phyloP scores from a whole-genome alignment of 1,140 invertebrate genomes.

The Drosophila novamexicana region DNA sequence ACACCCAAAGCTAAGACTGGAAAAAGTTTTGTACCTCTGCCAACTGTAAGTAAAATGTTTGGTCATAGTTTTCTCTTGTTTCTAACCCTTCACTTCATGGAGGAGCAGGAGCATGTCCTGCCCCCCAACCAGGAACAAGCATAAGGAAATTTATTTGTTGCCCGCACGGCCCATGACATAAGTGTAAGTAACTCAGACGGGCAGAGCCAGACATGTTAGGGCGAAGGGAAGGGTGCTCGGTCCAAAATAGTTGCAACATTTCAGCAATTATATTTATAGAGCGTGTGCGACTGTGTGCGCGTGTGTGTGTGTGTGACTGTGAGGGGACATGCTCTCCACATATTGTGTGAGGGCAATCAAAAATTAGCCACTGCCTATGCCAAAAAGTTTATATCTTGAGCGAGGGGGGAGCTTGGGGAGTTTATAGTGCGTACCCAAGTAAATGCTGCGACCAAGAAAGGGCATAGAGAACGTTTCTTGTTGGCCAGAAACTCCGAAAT shows the following conservation, averaged over 20 bases:
- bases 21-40: constrained; percentile 62
- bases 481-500: too few species aligned
- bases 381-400: constrained; percentile 12
- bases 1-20: constrained; percentile 12
- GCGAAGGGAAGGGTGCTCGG: background rate
- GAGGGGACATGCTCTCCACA: background rate
- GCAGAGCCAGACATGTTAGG: constrained; percentile 24
- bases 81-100: background rate
- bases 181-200: constrained; percentile 42
- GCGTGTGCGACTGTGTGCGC: constrained; percentile 9
- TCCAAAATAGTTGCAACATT: constrained; percentile 62
- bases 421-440: too few species aligned
- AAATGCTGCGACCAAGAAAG: too few species aligned
- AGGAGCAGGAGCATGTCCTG: background rate
- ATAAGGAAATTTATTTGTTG: constrained; percentile 63
- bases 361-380: constrained; percentile 37
- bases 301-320: background rate
- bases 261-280: constrained; percentile 70
- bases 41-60: constrained; percentile 75
- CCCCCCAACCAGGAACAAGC: background rate
- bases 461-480: too few species aligned
- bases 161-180: constrained; percentile 37
- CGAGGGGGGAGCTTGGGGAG: background rate
- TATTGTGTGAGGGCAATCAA: constrained; percentile 41
- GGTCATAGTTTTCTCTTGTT: constrained; percentile 56